phyloP scores from a whole-genome alignment of 2,113 vertebrate species.

The Zosterops borbonicus region DNA sequence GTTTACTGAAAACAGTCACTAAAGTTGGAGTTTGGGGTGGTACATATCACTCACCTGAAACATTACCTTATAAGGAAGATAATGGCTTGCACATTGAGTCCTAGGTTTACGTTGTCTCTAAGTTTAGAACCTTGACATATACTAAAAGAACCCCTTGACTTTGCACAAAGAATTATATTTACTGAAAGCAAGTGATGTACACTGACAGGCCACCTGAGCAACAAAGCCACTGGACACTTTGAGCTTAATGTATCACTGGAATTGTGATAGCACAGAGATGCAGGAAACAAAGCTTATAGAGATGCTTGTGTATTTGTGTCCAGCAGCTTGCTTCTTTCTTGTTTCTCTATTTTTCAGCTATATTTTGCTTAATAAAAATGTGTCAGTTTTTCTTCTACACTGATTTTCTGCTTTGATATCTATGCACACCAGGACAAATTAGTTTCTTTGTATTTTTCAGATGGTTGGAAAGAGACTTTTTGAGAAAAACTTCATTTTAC shows the following conservation, averaged over 20 bases:
- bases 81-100: not conserved
- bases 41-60: not conserved
- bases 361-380: not conserved
- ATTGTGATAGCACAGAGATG: not conserved
- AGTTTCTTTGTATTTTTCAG: not conserved
- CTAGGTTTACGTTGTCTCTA: not conserved
- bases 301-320: not conserved
- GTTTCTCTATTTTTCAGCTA: not conserved
- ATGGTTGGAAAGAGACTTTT: not conserved
- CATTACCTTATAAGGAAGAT: not conserved
- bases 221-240: not conserved
- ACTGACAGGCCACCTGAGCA: not conserved
- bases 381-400: not conserved
- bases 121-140: not conserved
- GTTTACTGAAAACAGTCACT: not conserved
- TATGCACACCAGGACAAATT: not conserved
- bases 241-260: not conserved
- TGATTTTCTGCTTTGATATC: not conserved
- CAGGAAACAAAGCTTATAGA: not conserved
- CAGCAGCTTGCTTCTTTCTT: not conserved
- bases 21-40: not conserved
- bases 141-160: not conserved
- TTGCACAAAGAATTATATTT: not conserved
- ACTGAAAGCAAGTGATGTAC: not conserved
- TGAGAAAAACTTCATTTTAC: not conserved